Evolutionary conservation across 2,797 vertebrate genomes (phyloP), one percentile per base, ranked within the genome.

Genomic region (Synaphobranchus kaupii): DNA sequence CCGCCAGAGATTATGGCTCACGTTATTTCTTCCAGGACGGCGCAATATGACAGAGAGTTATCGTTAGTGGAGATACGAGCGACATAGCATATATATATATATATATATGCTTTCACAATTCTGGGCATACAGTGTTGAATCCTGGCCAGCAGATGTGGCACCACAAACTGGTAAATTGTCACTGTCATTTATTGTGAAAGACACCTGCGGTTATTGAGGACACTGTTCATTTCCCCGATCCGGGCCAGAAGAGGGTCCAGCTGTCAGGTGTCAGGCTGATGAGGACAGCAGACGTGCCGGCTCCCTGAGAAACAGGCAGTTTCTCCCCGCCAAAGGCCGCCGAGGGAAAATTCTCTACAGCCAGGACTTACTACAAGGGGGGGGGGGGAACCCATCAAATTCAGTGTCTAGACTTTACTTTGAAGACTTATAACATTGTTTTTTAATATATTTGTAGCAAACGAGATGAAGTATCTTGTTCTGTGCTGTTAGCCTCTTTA

Each of bases 141-240:
- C 17, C 10, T 17, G 34, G 73, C 60, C 78, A 71, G 80, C 87
- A 88, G 87, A 85, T 88, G 84, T 88, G 84, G 88, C 89, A 88
- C 88, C 92, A 89, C 92, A 92, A 88, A 87, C 71, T 60, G 71
- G 88, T 88, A 91, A 93, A 93, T 92, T 92, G 90, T 90, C 90
- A 85, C 88, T 89, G 88, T 92, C 89, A 92, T 93, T 93, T 92
- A 90, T 88, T 91, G n/a, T 89, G 89, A 88, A 91, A 88, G 90
- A 90, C 92, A 92, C 87, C 86, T 83, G 86, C 87, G 90, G 90
- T 93, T 92, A 89, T 86, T 84, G 80, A 86, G 90, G 90, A 86
- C 87, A 90, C 87, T 90, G 89, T 90, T 90, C 89, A 90, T 89
- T 88, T 92, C 89, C 85, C 89, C 86, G 87, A 89, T 89, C 90